phyloP scores from a whole-genome alignment of 1,140 invertebrate species.

The Macrosteles quadrilineatus region DNA sequence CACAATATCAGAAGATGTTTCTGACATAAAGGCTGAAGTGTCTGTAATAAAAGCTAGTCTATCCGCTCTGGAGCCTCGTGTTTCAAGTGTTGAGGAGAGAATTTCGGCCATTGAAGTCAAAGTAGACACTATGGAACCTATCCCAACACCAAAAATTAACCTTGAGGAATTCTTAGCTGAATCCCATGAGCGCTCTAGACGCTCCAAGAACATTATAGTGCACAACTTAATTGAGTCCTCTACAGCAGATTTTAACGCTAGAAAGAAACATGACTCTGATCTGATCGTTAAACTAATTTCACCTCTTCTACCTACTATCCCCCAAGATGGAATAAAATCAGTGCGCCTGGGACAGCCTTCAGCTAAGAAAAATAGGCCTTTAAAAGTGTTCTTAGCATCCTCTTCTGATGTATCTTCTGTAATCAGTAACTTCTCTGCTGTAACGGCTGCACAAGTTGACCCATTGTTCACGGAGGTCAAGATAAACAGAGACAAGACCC shows the following conservation, averaged over 20 bases:
- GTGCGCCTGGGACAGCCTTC: not conserved
- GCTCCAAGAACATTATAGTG: not conserved
- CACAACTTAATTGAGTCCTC: too few relatives aligned
- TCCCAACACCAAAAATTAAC: not conserved
- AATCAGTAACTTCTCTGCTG: not conserved
- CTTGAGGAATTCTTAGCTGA: not conserved
- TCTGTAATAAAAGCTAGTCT: not conserved
- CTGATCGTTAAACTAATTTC: not conserved
- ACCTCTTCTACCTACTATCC: not conserved
- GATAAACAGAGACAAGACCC: not conserved
- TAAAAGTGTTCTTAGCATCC: not conserved
- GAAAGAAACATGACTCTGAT: not conserved
- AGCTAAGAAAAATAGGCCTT: not conserved
- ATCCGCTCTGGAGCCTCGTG: not conserved
- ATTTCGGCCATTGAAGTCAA: not conserved
- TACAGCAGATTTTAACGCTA: not conserved
- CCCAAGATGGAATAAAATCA: not conserved
- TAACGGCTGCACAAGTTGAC: not conserved
- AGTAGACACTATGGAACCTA: not conserved
- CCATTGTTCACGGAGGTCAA: not conserved
- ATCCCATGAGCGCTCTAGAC: not conserved
- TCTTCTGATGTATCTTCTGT: not conserved
- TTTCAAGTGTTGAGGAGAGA: not conserved
- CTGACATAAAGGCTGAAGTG: not conserved
- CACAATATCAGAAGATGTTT: not conserved